phyloP scores from a whole-genome alignment of 2,113 vertebrate genomes.

The Leptobrachium leishanense region DNA sequence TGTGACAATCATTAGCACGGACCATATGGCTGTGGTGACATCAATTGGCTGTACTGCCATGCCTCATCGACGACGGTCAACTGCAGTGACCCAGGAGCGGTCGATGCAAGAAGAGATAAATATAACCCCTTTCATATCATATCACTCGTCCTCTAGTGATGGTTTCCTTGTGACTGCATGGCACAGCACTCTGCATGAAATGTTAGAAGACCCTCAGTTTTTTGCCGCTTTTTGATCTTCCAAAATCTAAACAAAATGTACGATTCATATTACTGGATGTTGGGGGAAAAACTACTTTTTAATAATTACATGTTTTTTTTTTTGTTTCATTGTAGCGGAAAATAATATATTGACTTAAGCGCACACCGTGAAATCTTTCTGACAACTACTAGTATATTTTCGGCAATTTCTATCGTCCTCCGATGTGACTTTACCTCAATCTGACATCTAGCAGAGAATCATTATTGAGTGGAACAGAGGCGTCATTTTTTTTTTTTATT shows the following conservation, averaged over 20 bases:
- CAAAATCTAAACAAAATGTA: background rate
- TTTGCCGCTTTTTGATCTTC: too few relatives aligned
- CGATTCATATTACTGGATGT: background rate
- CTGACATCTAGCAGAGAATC: background rate
- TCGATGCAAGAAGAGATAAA: too few relatives aligned
- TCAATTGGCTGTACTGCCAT: too few relatives aligned
- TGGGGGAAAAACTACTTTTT: background rate
- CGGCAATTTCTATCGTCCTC: background rate
- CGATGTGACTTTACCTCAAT: background rate
- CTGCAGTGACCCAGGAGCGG: too few relatives aligned
- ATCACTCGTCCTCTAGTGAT: too few relatives aligned
- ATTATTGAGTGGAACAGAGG: background rate
- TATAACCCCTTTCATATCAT: too few relatives aligned
- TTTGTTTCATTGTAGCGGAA: background rate
- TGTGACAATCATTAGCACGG: too few relatives aligned
- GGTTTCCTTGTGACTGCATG: too few relatives aligned
- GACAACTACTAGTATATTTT: slow-evolving; percentile 1
- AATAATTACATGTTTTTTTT: background rate
- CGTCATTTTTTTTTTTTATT: background rate
- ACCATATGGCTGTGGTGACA: too few relatives aligned
- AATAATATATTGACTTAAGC: background rate
- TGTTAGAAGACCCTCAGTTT: too few relatives aligned
- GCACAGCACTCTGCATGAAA: too few relatives aligned
- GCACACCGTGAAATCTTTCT: slow-evolving; percentile 2
- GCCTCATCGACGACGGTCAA: too few relatives aligned